Evolutionary conservation across 2,888 invertebrate species (phyloP), one percentile per base, ranked within the genome.

Genomic region (Spodoptera exigua): DNA sequence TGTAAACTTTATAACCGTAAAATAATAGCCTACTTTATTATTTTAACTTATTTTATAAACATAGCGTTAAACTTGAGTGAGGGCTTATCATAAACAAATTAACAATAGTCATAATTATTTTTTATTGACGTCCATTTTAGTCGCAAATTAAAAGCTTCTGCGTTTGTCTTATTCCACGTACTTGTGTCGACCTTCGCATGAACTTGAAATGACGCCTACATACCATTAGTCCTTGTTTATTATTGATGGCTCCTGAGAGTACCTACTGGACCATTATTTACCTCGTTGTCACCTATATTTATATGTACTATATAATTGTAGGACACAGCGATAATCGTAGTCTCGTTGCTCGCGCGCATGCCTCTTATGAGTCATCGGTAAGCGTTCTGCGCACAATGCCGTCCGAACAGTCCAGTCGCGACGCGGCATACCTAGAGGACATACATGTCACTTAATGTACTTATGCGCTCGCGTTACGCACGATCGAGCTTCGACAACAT

Each of bases 371-470:
- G 88, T 93, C 93, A 93, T 84, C 88, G 84, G 86, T 82, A 86
- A 87, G 87, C 87, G 88, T 87, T 88, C 82, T 90, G 92, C 91
- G 92, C 92, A 90, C 90, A 92, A 91, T 89, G 91, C 90, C 89
- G 90, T 79, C 87, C 86, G 88, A 79, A 79, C 89, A 82, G 90
- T 83, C 89, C 93, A 94, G 93, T 94, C 92, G 89, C 83, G 86
- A 84, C 90, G 91, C 89, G 90, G 91, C 91, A 89, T 88, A 93
- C 93, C 91, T 87, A 85, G 92, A 87, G 88, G 89, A 87, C 92
- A 92, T 91, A 93, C 93, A 91, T 90, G 90, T 89, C 88, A 89
- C 81, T 87, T 88, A 82, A 86, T 83, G 83, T 77, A 83, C 84
- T 83, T 75, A 81, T 74, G 79, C 79, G 79, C 76, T 73, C 76